These are phyloP conservation scores for Neodon shergylaensis DNA, from an alignment of 2,113 vertebrate genomes.

Conservation along the genomic window DNA sequence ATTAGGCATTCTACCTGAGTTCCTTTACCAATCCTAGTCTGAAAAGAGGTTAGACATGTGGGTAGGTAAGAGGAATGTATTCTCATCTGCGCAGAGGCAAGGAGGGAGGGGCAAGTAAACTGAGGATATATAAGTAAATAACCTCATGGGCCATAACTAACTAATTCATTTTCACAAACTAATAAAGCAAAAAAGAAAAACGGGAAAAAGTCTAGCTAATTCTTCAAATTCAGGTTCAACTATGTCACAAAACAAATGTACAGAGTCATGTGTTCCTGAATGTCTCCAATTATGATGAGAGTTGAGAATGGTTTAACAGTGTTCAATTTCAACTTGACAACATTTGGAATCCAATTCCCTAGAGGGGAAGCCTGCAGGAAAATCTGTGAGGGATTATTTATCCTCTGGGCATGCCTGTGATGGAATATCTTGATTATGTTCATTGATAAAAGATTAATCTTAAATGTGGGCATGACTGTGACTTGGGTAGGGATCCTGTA, in stretches of 20 bases:
- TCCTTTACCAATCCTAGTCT: background rate
- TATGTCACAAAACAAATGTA: background rate
- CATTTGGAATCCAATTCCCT: background rate
- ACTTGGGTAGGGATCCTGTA: background rate
- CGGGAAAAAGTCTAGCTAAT: background rate
- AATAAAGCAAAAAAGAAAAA: background rate
- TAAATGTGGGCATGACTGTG: background rate
- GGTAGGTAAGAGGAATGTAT: background rate
- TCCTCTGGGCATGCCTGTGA: background rate
- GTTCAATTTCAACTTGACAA: background rate
- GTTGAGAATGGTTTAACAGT: background rate
- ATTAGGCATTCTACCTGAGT: background rate
- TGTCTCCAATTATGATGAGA: background rate
- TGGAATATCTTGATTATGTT: background rate
- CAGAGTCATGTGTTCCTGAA: accelerated
- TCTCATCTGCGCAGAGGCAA: background rate
- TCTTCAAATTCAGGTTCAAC: background rate
- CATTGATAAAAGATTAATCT: background rate
- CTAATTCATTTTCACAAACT: background rate
- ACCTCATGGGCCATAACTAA: too few species aligned
- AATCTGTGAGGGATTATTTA: background rate
- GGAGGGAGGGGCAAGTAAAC: background rate
- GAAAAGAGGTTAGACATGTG: background rate
- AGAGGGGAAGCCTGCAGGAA: background rate
- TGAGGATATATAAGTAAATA: background rate